These are phyloP conservation scores for Syngnathus scovelli DNA, from an alignment of 2,113 vertebrate species.

Conservation along the genomic window DNA sequence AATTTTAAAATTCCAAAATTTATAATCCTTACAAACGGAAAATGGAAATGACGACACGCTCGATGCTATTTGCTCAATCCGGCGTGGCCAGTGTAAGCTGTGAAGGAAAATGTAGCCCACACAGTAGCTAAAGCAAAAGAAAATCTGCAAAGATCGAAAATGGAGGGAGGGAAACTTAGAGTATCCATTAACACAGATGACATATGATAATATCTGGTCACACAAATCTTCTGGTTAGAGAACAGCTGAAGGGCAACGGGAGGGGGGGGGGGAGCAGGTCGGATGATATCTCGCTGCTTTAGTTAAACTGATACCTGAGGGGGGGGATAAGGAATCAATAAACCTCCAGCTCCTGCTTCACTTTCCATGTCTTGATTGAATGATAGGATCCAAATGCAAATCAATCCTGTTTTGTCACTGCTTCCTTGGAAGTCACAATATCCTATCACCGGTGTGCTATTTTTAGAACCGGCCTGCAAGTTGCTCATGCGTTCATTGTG, in stretches of 20 bases:
- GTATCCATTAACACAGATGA: conserved; percentile 44
- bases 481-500: too few relatives aligned
- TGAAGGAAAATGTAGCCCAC: neutral
- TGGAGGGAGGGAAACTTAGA: too few relatives aligned
- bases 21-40: conserved; percentile 7
- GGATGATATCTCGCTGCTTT: conserved; percentile 28
- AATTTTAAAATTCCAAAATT: conserved; percentile 16
- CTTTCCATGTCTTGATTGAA: neutral
- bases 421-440: neutral
- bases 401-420: too few relatives aligned
- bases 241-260: conserved; percentile 56
- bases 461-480: too few relatives aligned
- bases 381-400: too few relatives aligned
- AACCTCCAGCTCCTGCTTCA: conserved; percentile 27
- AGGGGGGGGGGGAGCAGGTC: conserved; percentile 16
- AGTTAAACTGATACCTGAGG: conserved; percentile 49
- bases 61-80: neutral
- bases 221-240: conserved; percentile 36
- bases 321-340: conserved; percentile 59
- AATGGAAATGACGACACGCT: neutral
- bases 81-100: neutral
- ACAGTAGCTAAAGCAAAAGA: conserved; percentile 16
- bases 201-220: conserved; percentile 57
- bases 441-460: too few relatives aligned
- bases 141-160: conserved; percentile 13